Conservation (phyloP, 2,797 vertebrate species). For the Cirrhinus molitorella region DNA sequence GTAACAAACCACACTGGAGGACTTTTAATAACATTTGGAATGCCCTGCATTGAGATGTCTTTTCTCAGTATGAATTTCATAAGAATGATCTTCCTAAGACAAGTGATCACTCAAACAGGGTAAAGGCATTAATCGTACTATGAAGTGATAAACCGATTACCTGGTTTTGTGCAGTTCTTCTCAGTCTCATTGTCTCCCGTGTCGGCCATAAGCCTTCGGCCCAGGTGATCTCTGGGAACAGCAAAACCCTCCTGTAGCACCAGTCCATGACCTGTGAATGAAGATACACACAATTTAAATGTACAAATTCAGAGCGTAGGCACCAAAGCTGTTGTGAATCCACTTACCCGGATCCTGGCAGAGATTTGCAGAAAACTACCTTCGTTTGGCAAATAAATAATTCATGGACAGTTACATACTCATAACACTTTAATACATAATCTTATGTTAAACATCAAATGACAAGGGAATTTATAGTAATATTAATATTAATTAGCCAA, state of each 20-base stretch:
- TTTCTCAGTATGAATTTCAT: neutral
- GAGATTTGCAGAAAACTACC: neutral
- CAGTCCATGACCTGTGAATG: constrained; percentile 58
- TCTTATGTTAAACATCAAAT: neutral
- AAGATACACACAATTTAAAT: constrained; percentile 10
- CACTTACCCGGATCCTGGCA: neutral
- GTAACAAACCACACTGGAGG: too few relatives aligned
- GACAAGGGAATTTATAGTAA: neutral
- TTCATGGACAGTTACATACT: neutral
- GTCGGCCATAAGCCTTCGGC: constrained; percentile 61
- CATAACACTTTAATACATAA: neutral
- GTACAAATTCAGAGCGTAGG: neutral
- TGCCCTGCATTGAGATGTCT: neutral
- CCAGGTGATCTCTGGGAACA: constrained; percentile 43
- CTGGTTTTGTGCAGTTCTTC: constrained; percentile 64
- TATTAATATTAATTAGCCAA: neutral
- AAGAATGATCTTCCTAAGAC: too few relatives aligned
- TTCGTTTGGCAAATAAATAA: neutral
- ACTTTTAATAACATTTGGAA: too few relatives aligned
- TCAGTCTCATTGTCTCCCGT: constrained; percentile 55
- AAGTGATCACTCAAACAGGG: neutral
- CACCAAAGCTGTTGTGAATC: neutral
- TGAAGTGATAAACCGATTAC: constrained; percentile 40
- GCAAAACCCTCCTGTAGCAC: constrained; percentile 47
- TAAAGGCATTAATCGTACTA: neutral